Conservation (phyloP, 2,888 invertebrate species). For the Autographa gamma region DNA sequence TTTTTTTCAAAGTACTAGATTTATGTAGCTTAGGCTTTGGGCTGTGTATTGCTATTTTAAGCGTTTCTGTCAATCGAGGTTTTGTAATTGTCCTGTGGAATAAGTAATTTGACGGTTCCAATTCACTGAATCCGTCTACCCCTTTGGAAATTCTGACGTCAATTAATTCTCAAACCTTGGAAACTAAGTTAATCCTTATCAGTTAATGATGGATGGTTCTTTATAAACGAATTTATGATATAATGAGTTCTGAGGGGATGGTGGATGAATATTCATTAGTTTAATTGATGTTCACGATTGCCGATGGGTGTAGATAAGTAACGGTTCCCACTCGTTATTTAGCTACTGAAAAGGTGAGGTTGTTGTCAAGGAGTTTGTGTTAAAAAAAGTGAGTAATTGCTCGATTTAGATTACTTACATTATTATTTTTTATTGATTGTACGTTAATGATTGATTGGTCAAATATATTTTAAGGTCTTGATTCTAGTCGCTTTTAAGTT, state of each 20-base stretch:
- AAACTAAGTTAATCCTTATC: conserved; percentile 47
- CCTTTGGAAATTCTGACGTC: not conserved
- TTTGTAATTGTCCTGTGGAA: too few relatives aligned
- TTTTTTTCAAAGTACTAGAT: not conserved
- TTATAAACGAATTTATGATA: conserved; percentile 73
- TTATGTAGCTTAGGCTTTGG: not conserved
- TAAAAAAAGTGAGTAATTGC: not conserved
- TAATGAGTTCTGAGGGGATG: conserved; percentile 65
- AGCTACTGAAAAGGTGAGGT: conserved; percentile 14
- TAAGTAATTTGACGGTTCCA: not conserved
- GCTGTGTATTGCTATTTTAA: too few relatives aligned
- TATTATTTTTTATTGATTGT: too few relatives aligned
- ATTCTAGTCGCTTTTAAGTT: too few relatives aligned
- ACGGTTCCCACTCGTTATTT: conserved; percentile 37
- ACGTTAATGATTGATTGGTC: too few relatives aligned
- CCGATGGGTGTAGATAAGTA: conserved; percentile 53
- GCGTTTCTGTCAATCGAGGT: too few relatives aligned
- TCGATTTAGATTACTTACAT: too few relatives aligned
- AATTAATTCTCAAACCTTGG: conserved; percentile 13
- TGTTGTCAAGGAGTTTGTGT: not conserved
- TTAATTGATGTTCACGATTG: conserved; percentile 68
- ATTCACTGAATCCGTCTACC: not conserved
- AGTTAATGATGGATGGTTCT: conserved; percentile 62
- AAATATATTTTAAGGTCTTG: too few relatives aligned
- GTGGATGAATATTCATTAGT: conserved; percentile 74